Percentiles rank a stretch among this genome's conserved stretches.
Conservation (phyloP, 2,888 invertebrate species). For the Chouioia cunea region DNA sequence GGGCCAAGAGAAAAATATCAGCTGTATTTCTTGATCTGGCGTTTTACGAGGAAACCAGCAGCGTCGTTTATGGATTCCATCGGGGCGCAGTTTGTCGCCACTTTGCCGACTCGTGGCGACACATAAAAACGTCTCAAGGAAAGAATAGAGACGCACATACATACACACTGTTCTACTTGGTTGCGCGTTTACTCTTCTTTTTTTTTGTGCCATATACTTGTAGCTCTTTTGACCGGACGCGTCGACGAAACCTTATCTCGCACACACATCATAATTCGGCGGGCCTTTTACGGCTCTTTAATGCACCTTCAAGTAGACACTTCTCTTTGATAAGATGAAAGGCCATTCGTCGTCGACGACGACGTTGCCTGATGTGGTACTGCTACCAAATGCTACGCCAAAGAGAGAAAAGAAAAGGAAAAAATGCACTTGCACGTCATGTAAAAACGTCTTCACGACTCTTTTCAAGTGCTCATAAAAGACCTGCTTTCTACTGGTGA, state of each 20-base stretch:
- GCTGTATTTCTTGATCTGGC: slow-evolving; percentile 28
- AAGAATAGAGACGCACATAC: too few species aligned
- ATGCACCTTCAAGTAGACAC: slow-evolving; percentile 47
- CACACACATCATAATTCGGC: slow-evolving; percentile 36
- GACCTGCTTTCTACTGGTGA: too few species aligned
- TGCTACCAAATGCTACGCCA: too few species aligned
- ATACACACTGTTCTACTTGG: too few species aligned
- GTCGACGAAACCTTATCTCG: slow-evolving; percentile 30
- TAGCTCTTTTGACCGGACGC: slow-evolving; percentile 4
- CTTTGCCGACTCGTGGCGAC: slow-evolving; percentile 14
- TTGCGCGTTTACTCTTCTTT: too few species aligned
- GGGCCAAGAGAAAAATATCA: slow-evolving; percentile 43
- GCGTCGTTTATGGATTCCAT: slow-evolving; percentile 42
- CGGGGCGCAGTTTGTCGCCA: slow-evolving; percentile 41
- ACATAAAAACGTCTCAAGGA: too few species aligned
- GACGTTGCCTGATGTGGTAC: background rate
- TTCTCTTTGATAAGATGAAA: slow-evolving; percentile 39
- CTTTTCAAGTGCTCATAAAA: background rate
- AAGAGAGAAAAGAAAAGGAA: slow-evolving; percentile 4
- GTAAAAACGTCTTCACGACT: slow-evolving; percentile 15
- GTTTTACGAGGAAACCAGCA: slow-evolving; percentile 31
- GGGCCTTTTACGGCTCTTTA: slow-evolving; percentile 39
- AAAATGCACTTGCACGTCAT: background rate
- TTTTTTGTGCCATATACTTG: too few species aligned
- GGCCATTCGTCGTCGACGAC: slow-evolving; percentile 1